Percentiles rank a stretch among this genome's conserved stretches.
These are phyloP conservation scores for Panzeria rudis DNA, from an alignment of 2,888 invertebrate genomes.

Conservation along the genomic window DNA sequence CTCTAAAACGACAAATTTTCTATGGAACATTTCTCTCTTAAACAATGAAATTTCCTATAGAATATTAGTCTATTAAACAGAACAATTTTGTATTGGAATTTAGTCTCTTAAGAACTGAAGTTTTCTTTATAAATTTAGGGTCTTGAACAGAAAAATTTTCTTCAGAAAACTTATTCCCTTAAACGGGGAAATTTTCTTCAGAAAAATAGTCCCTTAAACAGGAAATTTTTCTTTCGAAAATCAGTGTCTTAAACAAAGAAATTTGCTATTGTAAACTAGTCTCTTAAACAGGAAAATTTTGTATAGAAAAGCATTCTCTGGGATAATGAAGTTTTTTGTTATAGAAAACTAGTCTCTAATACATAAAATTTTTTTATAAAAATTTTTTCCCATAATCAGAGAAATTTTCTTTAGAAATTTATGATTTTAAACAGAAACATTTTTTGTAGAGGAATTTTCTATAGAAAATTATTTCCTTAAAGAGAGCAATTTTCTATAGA, in stretches of 20 bases:
- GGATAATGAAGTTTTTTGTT: not conserved
- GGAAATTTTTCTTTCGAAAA: too few species aligned
- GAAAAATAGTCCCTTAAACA: too few species aligned
- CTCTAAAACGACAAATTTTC: not conserved
- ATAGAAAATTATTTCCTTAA: not conserved
- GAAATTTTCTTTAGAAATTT: too few species aligned
- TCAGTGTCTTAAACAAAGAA: too few species aligned
- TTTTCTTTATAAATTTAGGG: too few species aligned
- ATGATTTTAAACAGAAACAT: not conserved
- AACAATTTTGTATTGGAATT: not conserved
- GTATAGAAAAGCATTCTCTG: not conserved
- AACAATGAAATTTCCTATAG: not conserved
- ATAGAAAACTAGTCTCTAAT: not conserved
- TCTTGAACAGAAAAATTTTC: too few species aligned
- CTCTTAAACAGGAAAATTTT: not conserved
- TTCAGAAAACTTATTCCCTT: too few species aligned
- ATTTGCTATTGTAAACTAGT: too few species aligned
- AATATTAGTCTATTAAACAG: not conserved
- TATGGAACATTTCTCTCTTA: not conserved
- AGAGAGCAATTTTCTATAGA: not conserved
- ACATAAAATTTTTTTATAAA: too few species aligned
- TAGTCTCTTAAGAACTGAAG: not conserved
- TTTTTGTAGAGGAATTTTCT: not conserved
- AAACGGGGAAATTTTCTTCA: not conserved
- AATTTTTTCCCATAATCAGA: too few species aligned